These are phyloP conservation scores for Platysternon megacephalum DNA, from an alignment of 2,113 vertebrate species.

Conservation along the genomic window DNA sequence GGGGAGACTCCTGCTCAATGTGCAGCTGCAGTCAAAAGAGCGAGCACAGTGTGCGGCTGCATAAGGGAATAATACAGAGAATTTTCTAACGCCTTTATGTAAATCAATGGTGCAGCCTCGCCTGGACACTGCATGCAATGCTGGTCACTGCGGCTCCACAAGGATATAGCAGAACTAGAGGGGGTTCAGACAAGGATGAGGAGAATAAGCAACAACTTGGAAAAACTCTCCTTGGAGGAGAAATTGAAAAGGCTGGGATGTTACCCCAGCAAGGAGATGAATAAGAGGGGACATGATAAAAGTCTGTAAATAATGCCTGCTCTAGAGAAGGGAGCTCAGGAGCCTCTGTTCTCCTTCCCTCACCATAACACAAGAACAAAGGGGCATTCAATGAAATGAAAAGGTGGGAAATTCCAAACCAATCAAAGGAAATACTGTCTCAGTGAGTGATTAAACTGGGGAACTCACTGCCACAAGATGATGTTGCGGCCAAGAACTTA, in stretches of 20 bases:
- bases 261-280: neutral
- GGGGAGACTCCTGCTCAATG: neutral
- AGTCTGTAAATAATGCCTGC: neutral
- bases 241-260: neutral
- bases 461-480: neutral
- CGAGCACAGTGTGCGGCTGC: neutral
- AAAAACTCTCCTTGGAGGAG: neutral
- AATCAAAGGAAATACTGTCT: neutral
- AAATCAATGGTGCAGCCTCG: neutral
- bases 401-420: neutral
- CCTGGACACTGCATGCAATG: neutral
- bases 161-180: neutral
- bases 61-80: neutral
- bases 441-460: neutral
- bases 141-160: neutral
- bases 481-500: neutral
- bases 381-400: neutral
- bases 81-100: neutral
- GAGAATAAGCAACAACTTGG: neutral
- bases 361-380: neutral
- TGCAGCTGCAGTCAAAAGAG: neutral
- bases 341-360: neutral
- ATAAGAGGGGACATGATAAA: fast-evolving
- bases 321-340: neutral
- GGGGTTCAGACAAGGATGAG: neutral